Evolutionary conservation across 2,888 invertebrate species (phyloP), one percentile per base, ranked within the genome.

Genomic region (Leucophenga montana): DNA sequence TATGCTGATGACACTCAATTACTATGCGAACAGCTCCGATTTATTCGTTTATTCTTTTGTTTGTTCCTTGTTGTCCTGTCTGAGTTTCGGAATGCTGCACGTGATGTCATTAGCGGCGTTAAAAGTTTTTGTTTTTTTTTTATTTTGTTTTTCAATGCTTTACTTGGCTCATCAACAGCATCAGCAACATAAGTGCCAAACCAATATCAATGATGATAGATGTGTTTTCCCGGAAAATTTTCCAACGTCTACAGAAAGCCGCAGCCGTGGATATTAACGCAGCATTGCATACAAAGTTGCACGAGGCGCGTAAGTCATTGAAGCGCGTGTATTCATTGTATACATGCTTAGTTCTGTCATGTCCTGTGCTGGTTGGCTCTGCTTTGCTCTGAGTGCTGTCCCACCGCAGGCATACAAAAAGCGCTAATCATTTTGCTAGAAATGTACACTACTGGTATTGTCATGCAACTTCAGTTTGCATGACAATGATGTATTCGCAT

Each of bases 61-160:
- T 9, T 14, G n/a, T 31, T 39, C 9, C 13, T 0, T 16, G 48
- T 54, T 53, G 31, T 18, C 18, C 31, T 53, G 31, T 44, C 39
- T 16, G 54, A 56, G n/a, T 33, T 44, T 20, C 50, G 50, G 64
- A 70, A 72, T 14, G 73, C 79, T 74, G 82, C 80, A 81, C 80
- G 82, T 82, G 81, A 82, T 81, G 81, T 81, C 82, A 81, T 81
- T 81, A 81, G 81, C 75, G 77, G 57, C 31, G 27, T 57, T 46
- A 44, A 59, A 59, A 67, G 65, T 69, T 67, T 66, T 27, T 71
- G 59, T 48, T 54, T 75, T 71, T 71, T n/a, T n/a, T n/a, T n/a
- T 70, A n/a, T 62, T 48, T 54, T 75, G 72, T 71, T n/a, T n/a
- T n/a, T n/a, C 71, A n/a, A 4, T 50, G 59, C 31, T 8, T 33